Evolutionary conservation across 2,113 vertebrate species (phyloP).

Genomic region (Clupea harengus): DNA sequence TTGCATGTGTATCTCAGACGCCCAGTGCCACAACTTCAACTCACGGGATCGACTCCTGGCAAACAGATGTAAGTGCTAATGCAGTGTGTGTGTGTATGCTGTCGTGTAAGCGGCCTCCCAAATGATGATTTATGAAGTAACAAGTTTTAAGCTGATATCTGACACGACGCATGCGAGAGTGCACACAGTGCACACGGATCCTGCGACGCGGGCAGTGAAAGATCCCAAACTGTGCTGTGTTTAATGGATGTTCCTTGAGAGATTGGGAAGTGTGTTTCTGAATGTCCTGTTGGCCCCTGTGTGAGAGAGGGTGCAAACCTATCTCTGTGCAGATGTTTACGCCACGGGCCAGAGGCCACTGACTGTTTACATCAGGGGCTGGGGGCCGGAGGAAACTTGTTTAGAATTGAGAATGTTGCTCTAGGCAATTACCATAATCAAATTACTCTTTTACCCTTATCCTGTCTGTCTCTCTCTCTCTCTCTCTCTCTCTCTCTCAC

Average conservation of each 20-base stretch:
- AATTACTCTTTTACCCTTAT: conserved; percentile 61
- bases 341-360: conserved; percentile 68
- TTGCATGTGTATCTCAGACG: not conserved
- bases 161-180: not conserved
- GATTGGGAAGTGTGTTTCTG: conserved; percentile 67
- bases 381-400: conserved; percentile 63
- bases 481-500: not conserved
- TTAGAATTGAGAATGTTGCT: conserved; percentile 73
- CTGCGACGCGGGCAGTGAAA: too few species aligned
- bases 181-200: not conserved
- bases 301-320: conserved; percentile 65
- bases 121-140: not conserved
- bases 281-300: conserved; percentile 60
- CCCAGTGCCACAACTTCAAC: not conserved
- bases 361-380: conserved; percentile 70
- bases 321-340: conserved; percentile 72
- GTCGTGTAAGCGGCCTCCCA: not conserved
- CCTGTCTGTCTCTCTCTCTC: conserved; percentile 27
- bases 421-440: conserved; percentile 72
- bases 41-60: not conserved
- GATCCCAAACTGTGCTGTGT: conserved; percentile 22
- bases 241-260: conserved; percentile 64
- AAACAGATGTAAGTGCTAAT: not conserved
- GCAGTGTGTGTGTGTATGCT: not conserved
- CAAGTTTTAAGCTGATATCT: not conserved